A percentile compares a stretch with the other conserved stretches of the same genome.
phyloP scores from a whole-genome alignment of 1,140 invertebrate species.

The Gonatopus flavifemur region DNA sequence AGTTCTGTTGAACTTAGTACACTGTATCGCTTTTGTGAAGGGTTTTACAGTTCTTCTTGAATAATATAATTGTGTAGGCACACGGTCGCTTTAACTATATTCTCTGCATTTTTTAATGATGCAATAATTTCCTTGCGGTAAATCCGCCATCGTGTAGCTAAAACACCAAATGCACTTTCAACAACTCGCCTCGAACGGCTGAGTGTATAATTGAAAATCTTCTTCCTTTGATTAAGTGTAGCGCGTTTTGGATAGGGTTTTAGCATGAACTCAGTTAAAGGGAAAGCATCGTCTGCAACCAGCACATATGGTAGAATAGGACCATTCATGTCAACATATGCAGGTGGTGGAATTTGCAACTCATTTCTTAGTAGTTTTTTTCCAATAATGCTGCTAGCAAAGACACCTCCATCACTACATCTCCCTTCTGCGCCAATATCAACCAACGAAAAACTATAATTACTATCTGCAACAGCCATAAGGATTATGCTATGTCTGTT shows the following conservation, averaged over 20 bases:
- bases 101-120: constrained; percentile 18
- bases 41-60: not conserved
- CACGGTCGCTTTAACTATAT: no score
- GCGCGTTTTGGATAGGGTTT: constrained; percentile 33
- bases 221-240: constrained; percentile 20
- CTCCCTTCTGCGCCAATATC: no score
- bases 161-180: no score
- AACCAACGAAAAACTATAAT: constrained; percentile 38
- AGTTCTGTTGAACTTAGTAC: not conserved
- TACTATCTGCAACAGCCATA: constrained; percentile 38
- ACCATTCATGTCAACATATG: not conserved
- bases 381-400: constrained; percentile 31
- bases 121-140: constrained; percentile 37
- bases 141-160: no score
- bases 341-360: constrained; percentile 11
- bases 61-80: constrained; percentile 25
- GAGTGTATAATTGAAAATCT: constrained; percentile 55
- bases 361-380: not conserved
- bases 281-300: constrained; percentile 55
- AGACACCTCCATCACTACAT: no score
- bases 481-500: constrained; percentile 42
- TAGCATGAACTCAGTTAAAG: constrained; percentile 38
- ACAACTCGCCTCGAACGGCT: constrained; percentile 25
- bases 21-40: not conserved
- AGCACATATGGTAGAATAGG: constrained; percentile 30